Base-by-base conservation (phyloP, 2,888 invertebrate species). In the Byasa hedistus region DNA sequence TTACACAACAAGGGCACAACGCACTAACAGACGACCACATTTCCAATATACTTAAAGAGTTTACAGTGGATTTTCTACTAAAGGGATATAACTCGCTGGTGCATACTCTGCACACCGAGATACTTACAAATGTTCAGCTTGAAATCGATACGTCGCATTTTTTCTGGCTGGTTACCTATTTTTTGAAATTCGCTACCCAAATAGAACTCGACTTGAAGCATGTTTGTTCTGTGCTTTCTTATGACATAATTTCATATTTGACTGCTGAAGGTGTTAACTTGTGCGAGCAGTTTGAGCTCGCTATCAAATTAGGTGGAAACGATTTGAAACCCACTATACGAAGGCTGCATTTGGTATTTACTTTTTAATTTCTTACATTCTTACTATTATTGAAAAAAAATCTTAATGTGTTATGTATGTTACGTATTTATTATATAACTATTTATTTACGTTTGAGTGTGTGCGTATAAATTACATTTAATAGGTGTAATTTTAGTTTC, bases 151-250 rank as follows among this genome's bases (percentile, higher is more conserved):
- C 95, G 0, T 96, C 96, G 0, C 96, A 96, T 78, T 96, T 96
- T 79, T 95, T 96, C 77, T 96, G 96, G 96, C 91, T 96, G 60
- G 90, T 96, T 27, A 95, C 96, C 0, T 96, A 96, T 79, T 96
- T 96, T 77, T 80, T 96, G 10, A 95, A 96, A 81, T 96, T 96
- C 76, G 95, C 96, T 4, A 93, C 94, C 0, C 95, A 96, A 81
- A 91, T 96, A 32, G 95, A 96, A 79, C 78, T 96, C 64, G 95
- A 96, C 71, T 85, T 95, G 74, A 94, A 95, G 69, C 94, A 95
- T 72, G 92, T 96, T 21, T 91, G 90, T 69, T 92, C 93, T 0
- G 94, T 96, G 60, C 81, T 96, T 39, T 95, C 94, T 0, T 94
- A 92, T 75, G 94, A 96, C 70, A 93, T 96, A 64, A 84, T 96